These are phyloP conservation scores for Meleagris gallopavo DNA, from an alignment of 2,113 vertebrate species.

Conservation along the genomic window DNA sequence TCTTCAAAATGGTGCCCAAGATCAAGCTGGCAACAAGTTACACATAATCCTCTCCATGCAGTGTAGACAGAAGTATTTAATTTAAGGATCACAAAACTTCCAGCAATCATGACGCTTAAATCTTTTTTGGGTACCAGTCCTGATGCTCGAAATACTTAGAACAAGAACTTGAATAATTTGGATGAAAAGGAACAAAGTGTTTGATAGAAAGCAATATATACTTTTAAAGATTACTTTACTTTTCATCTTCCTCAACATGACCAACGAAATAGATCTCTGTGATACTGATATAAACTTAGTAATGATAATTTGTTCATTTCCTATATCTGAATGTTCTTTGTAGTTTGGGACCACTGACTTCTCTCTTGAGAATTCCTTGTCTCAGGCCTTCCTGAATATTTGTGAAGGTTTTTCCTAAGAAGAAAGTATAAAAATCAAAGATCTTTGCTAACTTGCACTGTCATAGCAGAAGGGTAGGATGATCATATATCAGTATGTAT, in stretches of 20 bases:
- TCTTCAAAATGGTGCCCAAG: not conserved
- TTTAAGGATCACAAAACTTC: not conserved
- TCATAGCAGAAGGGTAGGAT: not conserved
- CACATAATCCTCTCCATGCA: rapidly evolving
- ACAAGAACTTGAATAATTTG: not conserved
- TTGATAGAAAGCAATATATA: not conserved
- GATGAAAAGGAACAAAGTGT: not conserved
- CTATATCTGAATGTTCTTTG: not conserved
- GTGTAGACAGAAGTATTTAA: not conserved
- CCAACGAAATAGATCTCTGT: not conserved
- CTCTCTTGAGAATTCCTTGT: not conserved
- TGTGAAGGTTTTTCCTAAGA: not conserved
- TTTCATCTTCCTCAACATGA: not conserved
- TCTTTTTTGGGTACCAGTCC: not conserved
- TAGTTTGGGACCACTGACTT: not conserved
- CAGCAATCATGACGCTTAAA: not conserved
- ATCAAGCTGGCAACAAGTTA: not conserved
- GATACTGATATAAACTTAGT: not conserved
- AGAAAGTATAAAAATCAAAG: not conserved
- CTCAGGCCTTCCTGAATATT: not conserved
- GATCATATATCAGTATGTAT: not conserved
- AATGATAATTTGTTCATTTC: not conserved
- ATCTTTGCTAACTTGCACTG: not conserved
- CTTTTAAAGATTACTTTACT: not conserved
- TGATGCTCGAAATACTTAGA: not conserved